Evolutionary conservation across 2,888 invertebrate species (phyloP), one percentile per base, ranked within the genome.

Genomic region (Andrena flavipes): DNA sequence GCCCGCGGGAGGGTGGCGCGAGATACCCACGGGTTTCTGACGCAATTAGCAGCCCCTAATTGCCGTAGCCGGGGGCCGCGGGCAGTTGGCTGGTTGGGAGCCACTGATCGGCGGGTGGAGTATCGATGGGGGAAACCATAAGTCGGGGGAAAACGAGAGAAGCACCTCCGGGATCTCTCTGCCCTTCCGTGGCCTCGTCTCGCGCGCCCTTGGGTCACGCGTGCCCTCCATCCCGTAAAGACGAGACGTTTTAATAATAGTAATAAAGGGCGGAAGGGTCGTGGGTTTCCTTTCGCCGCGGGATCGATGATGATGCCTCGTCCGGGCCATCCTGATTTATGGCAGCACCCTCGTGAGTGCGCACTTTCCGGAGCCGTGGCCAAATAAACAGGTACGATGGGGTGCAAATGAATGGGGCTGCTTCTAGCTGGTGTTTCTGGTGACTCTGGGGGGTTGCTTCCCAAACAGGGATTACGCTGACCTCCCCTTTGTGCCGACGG

Each of bases 231-330:
- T 23, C 23, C 30, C 59, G 35, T n/a, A 67, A 70, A 75, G 35
- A 29, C n/a, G 69, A 84, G 82, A 71, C 78, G 84, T 87, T 87
- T 85, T 87, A 87, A 86, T 87, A 87, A 86, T 86, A 73, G 78
- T 76, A 81, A 81, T 81, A 87, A 86, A 86, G 62, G 54, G 3
- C n/a, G 16, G 23, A 30, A 23, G 23, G 60, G 30, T n/a, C 42
- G 80, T 49, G 26, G 63, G 35, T 29, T 54, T 62, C 59, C 60
- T 30, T 62, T 51, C 23, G 42, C 1, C n/a, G 63, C 1, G 20
- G 49, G 63, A 56, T 69, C 79, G 79, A 78, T 69, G 79, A 64
- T 59, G 16, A 26, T 13, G 8, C 48, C 48, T 67, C 51, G 70
- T 42, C 20, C 13, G 51, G 79, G 60, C 42, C 79, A 60, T 23